Base-by-base conservation (phyloP, 2,113 vertebrate genomes). In the Microcebus murinus region DNA sequence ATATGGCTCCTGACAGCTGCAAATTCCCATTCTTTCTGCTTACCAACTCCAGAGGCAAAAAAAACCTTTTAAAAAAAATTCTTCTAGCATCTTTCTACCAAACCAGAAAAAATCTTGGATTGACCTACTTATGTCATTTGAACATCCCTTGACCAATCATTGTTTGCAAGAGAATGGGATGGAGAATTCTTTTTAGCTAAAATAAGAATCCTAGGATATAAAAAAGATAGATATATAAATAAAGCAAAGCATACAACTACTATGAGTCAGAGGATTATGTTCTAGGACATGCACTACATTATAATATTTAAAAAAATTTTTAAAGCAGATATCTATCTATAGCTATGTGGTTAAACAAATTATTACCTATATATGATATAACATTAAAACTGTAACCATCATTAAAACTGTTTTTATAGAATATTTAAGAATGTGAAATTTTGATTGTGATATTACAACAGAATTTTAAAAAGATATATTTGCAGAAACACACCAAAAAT, bases 201-300 rank as follows among this genome's bases (percentile, higher is more conserved):
- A 9, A 8, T 48, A 93, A 52, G 36, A 67, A 82, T 55, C 29
- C 1, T 61, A 65, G 27, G 73, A 59, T 4, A 65, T 67, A 57
- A n/a, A 70, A 92, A 57, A 50, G 48, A 91, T 39, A 92, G 94
- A 81, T 65, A 36, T 4, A 55, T 74, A 67, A 84, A 94, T 55
- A 77, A 73, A 79, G 59, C 27, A 77, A 73, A 79, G 59, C 27
- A 21, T 50, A 15, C 63, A 63, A 63, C 74, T 87, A 23, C 36
- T 82, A 9, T 92, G 25, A 95, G 13, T 70, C n/a, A 94, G 20
- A 81, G 4, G 21, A 70, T 39, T 82, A 34, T 70, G 39, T 94
- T 90, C 42, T 42, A 82, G 25, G 11, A 27, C 23, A 39, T 45
- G 8, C 1, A 55, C 50, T 48, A 70, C 21, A 93, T 93, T 82